Evolutionary conservation across 2,797 vertebrate species (phyloP), one percentile per base, ranked within the genome.

Genomic region (Hypotaenidia philippensis): DNA sequence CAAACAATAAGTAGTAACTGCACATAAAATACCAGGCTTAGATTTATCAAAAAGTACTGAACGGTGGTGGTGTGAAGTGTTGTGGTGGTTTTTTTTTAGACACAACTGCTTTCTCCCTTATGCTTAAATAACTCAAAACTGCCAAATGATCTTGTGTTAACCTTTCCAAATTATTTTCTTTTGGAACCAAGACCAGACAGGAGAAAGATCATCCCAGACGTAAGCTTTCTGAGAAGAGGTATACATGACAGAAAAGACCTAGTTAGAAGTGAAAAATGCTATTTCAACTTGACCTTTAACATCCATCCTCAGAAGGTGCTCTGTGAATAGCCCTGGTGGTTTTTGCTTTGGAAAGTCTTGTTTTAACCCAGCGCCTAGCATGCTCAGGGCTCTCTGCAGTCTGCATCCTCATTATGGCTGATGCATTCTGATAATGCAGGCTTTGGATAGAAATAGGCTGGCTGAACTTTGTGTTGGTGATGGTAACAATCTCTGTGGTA

Each of bases 401-500:
- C 64, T 2, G 1, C 22, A 11, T 90, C 44, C 18, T 75, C 14
- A 6, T 76, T 71, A 31, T 56, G 22, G 12, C 36, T 72, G 59
- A 19, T 22, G 1, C 0, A 0, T 49, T 72, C 32, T 87, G 74
- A 38, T 74, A 45, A 14, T 40, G 22, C 19, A 77, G 44, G 6
- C 36, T 76, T 64, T 38, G 31, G 49, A 6, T 60, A 26, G 57
- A 57, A 74, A 23, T 11, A 17, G 1, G 0, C 11, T 49, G 36
- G 27, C 34, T 69, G 60, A 78, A 68, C 50, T 31, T 87, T 87
- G 25, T 45, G 13, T 10, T 13, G 1, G 4, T 19, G 3, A 17
- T 57, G 44, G 26, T 26, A 20, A 36, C 0, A 0, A 36, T 82
- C 25, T 41, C 10, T 26, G 3, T 2, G 2, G 3, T 41, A 40